Base-by-base conservation (phyloP, 2,797 vertebrate genomes). In the Novumbra hubbsi region DNA sequence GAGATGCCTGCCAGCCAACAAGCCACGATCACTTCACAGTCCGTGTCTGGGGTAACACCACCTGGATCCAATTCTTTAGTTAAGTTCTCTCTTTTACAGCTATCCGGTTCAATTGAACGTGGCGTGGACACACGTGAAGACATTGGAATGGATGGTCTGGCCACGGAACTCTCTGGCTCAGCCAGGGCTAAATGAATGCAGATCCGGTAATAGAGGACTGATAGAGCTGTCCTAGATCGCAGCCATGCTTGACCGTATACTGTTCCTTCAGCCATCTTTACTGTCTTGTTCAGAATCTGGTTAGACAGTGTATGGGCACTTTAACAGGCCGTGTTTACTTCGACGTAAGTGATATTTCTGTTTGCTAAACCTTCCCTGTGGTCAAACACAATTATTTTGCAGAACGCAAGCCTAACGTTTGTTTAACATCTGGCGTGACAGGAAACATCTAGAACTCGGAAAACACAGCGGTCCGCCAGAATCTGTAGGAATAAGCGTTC, bases 51-150 rank as follows among this genome's bases (percentile, higher is more conserved):
- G 70, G 70, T 81, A 81, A 87, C 79, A 73, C 72, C 30, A 71
- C 63, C 34, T 12, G 66, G 14, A 50, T 68, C 65, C 34, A 19
- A 15, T 4, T 24, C 73, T 73, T 70, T 57, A 19, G 27, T 30
- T 48, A 50, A 69, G 24, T 27, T 69, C 17, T 28, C 12, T 81
- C 41, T 73, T 78, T 57, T 52, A 27, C 76, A 45, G 65, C 62
- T 60, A 2, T 75, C 76, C 16, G 49, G 72, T 65, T 82, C 65
- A 8, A 30, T 81, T 77, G 76, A 65, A 81, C 74, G 1, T 70
- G 79, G 60, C 67, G 71, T 16, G 17, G 78, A 85, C 80, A 83
- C 80, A 75, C 15, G 71, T 84, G 85, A 77, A 83, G 84, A 80
- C 74, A 65, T 74, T 41, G 77, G 73, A 76, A 65, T 79, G 83